Conservation (phyloP, 2,113 vertebrate species). For the Seriola aureovittata region DNA sequence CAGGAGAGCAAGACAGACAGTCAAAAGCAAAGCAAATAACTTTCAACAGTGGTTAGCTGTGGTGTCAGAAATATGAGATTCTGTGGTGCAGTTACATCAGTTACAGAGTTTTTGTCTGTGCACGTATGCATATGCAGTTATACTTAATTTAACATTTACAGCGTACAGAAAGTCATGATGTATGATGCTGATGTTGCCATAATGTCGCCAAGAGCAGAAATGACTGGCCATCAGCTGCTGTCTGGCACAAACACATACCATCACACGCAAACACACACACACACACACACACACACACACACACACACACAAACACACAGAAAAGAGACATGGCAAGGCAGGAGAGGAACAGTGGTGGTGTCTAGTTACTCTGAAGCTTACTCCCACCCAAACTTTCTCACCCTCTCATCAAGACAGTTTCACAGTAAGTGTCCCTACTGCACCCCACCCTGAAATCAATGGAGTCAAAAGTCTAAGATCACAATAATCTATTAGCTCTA, state of each 20-base stretch:
- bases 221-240: slow-evolving; percentile 46
- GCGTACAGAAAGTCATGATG: background rate
- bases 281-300: slow-evolving; percentile 1
- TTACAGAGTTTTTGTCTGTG: background rate
- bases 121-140: background rate
- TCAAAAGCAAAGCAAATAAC: background rate
- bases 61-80: slow-evolving; percentile 4
- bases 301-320: slow-evolving; percentile 2
- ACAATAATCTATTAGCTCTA: background rate
- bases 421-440: slow-evolving; percentile 18
- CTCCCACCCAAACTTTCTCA: slow-evolving; percentile 47
- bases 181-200: slow-evolving; percentile 12
- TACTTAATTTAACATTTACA: background rate
- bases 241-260: slow-evolving; percentile 4
- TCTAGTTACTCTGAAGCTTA: slow-evolving; percentile 45
- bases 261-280: background rate
- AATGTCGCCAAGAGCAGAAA: slow-evolving; percentile 20
- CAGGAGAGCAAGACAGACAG: background rate
- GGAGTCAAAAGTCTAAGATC: slow-evolving; percentile 11
- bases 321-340: slow-evolving; percentile 27
- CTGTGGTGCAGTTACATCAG: background rate
- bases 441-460: slow-evolving; percentile 36
- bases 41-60: background rate
- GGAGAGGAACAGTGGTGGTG: slow-evolving; percentile 34
- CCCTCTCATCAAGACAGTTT: slow-evolving; percentile 53